Percentiles rank a stretch among this genome's conserved stretches.
These are phyloP conservation scores for Sebastes nivosus DNA, from an alignment of 2,797 vertebrate genomes.

Conservation along the genomic window DNA sequence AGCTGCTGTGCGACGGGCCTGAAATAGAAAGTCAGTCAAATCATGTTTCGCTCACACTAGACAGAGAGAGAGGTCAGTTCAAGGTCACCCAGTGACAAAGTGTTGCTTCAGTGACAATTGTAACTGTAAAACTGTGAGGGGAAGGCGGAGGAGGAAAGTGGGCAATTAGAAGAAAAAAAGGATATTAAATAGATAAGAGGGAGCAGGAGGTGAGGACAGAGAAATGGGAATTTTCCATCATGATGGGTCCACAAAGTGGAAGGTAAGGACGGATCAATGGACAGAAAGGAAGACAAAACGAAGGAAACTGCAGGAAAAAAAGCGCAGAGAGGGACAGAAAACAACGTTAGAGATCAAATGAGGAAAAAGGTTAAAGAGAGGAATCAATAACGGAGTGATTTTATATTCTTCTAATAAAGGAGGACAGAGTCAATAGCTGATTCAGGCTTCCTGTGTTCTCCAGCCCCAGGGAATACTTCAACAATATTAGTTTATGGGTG, in stretches of 20 bases:
- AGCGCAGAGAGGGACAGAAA: constrained; percentile 5
- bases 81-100: constrained; percentile 11
- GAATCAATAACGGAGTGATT: constrained; percentile 65
- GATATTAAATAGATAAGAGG: neutral
- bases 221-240: neutral
- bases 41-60: neutral
- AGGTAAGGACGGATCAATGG: neutral
- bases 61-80: constrained; percentile 8
- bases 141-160: neutral
- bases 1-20: neutral
- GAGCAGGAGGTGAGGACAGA: neutral
- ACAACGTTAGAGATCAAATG: constrained; percentile 48
- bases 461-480: constrained; percentile 48
- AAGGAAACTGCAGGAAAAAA: constrained; percentile 15
- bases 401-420: constrained; percentile 60
- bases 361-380: constrained; percentile 57
- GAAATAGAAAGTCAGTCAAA: constrained; percentile 21
- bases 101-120: neutral
- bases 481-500: constrained; percentile 55
- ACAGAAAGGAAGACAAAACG: neutral
- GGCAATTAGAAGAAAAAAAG: neutral
- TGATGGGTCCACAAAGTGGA: neutral
- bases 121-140: neutral
- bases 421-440: constrained; percentile 65
- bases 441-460: constrained; percentile 52